A percentile compares a stretch with the other conserved stretches of the same genome.
Conservation (phyloP, 2,888 invertebrate genomes). For the Halictus ligatus region DNA sequence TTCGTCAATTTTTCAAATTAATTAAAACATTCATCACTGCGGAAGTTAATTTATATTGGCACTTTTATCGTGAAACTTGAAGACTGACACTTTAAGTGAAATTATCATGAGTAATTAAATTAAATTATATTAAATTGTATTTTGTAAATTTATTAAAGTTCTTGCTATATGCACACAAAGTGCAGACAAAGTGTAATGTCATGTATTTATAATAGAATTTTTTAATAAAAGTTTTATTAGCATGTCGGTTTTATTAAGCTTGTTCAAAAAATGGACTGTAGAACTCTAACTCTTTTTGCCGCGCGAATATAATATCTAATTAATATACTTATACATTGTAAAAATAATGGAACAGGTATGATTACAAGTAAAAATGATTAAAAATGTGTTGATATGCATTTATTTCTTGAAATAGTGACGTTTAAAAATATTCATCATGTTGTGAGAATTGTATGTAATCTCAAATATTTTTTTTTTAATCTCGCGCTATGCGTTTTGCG, state of each 20-base stretch:
- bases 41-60: neutral
- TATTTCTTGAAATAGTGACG: neutral
- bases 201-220: neutral
- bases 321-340: neutral
- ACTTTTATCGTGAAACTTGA: neutral
- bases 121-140: neutral
- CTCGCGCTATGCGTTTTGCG: neutral
- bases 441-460: neutral
- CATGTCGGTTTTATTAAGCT: neutral
- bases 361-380: neutral
- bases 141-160: neutral
- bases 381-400: neutral
- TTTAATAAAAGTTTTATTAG: neutral
- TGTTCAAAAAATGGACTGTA: too few relatives aligned
- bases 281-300: neutral
- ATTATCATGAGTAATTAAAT: neutral
- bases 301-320: neutral
- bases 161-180: neutral
- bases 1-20: neutral
- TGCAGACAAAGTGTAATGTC: neutral
- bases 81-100: neutral
- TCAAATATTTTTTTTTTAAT: neutral
- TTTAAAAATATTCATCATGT: neutral
- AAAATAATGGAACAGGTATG: neutral
- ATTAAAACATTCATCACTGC: neutral